phyloP scores from a whole-genome alignment of 2,113 vertebrate species.

The Charadrius vociferus region DNA sequence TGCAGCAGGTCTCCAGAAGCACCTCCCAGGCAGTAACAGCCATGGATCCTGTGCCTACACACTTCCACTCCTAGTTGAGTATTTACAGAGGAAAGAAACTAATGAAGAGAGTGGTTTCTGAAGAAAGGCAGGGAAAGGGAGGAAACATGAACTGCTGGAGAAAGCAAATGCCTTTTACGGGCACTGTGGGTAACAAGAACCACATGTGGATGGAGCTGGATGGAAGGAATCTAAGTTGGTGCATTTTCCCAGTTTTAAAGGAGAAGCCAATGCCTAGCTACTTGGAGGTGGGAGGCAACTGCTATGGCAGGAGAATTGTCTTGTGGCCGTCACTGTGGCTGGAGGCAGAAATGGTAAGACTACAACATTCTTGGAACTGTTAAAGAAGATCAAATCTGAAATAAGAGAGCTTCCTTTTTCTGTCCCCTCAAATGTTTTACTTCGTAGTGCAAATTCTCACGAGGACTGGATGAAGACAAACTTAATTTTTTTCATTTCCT shows the following conservation, averaged over 20 bases:
- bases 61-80: neutral
- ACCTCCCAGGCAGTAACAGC: neutral
- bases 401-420: neutral
- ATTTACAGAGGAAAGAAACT: neutral
- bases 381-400: neutral
- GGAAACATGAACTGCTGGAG: constrained; percentile 23
- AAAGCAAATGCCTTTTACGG: neutral
- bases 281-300: neutral
- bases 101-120: neutral
- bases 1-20: neutral
- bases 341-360: neutral
- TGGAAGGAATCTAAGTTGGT: constrained; percentile 11
- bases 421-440: neutral
- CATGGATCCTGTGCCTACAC: neutral
- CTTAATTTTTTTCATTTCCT: neutral
- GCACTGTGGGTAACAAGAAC: constrained; percentile 40
- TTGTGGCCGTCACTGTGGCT: neutral
- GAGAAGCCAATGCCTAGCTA: neutral
- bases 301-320: neutral
- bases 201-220: constrained; percentile 31
- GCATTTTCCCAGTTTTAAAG: neutral
- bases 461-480: neutral
- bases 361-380: neutral
- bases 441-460: neutral
- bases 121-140: neutral